Conservation (phyloP, 2,797 vertebrate genomes). For the Leptatherina wallacei region DNA sequence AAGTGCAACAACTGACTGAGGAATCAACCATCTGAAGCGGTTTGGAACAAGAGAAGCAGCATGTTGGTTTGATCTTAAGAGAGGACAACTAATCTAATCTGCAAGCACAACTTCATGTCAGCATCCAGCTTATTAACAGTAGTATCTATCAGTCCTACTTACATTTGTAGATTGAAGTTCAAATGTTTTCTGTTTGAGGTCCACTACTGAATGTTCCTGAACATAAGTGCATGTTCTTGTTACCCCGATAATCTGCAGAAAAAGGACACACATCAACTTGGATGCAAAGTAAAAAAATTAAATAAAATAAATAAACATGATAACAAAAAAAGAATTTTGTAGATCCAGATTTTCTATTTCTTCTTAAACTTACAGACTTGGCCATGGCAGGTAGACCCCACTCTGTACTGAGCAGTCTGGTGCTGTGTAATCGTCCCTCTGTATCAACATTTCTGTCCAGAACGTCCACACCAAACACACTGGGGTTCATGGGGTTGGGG, state of each 20-base stretch:
- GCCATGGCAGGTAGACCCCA: constrained; percentile 96
- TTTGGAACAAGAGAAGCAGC: background rate
- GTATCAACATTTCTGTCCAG: constrained; percentile 88
- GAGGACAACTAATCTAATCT: background rate
- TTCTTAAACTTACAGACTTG: constrained; percentile 86
- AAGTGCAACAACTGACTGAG: background rate
- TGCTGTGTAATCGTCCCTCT: constrained; percentile 92
- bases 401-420: constrained; percentile 94
- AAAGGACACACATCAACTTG: constrained; percentile 1
- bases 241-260: constrained; percentile 89
- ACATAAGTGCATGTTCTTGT: constrained; percentile 93
- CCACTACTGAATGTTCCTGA: constrained; percentile 95
- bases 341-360: background rate
- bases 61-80: background rate
- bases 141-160: constrained; percentile 61
- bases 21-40: background rate
- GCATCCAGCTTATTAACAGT: background rate
- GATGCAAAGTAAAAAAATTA: background rate
- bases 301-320: background rate
- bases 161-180: constrained; percentile 96
- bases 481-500: constrained; percentile 97
- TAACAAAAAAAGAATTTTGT: background rate
- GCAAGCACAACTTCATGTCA: background rate
- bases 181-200: constrained; percentile 90
- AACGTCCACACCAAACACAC: constrained; percentile 95